Evolutionary conservation across 1,140 invertebrate genomes (phyloP), one percentile per base, ranked within the genome.

Genomic region (Pseudomyrmex gracilis): DNA sequence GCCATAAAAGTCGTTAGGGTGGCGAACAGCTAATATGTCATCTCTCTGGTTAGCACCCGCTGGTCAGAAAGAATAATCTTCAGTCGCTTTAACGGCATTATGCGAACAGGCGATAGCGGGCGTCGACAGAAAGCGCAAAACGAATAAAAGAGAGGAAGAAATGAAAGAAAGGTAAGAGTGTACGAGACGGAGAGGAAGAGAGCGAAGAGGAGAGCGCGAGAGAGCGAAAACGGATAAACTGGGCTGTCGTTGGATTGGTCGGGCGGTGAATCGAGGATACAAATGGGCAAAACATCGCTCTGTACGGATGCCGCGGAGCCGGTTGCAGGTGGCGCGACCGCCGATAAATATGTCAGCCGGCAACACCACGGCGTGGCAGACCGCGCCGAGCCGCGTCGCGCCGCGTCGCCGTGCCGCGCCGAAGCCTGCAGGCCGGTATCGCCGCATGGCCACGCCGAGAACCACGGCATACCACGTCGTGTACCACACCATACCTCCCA

Each of bases 341-440:
- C 92, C 93, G 93, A 93, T 93, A 93, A 93, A 93, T 93, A 93
- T 93, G 93, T 93, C 93, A 93, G 90, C 90, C 85, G 87, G 87
- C 90, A 93, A 93, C 93, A 93, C 92, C 92, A 90, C 76, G 88
- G 85, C 85, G 70, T 83, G 84, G 78, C 86, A 78, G 51, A 78
- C 71, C 68, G 51, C 84, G 57, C 43, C 82, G 71, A 55, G 45
- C 88, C 89, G 88, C 61, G 85, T 74, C 87, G 63, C 55, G 63
- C 49, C 85, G 80, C 34, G 34, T 5, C 61, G 87, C 84, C 24
- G 60, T 22, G 90, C 87, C 83, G 82, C 12, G 70, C 53, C 13
- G 47, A 10, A 43, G 49, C 60, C 8, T 45, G 34, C 20, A n/a
- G 22, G 73, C 73, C 88, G 91, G 90, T 91, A 92, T 88, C 90